Evolutionary conservation across 2,888 invertebrate genomes (phyloP), one percentile per base, ranked within the genome.

Genomic region (Megastigmus dorsalis): DNA sequence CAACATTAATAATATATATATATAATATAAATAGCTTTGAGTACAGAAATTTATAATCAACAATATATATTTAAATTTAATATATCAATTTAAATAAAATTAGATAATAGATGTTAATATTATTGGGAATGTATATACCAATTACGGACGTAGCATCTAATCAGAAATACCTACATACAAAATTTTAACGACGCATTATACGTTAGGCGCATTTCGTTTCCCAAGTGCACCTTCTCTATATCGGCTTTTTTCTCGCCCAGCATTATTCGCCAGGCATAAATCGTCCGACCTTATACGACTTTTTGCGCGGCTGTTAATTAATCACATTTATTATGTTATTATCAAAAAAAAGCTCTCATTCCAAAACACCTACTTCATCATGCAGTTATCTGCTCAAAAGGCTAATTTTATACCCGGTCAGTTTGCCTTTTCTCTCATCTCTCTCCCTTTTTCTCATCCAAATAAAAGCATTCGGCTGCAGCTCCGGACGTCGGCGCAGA

Each of bases 331-430:
- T 71, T 71, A 71, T 45, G 36, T 67, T 67, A 52, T 67, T 67
- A 75, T 71, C 67, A 57, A 71, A 63, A 66, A 66, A 66, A n/a
- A 20, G 15, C 15, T 20, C 38, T 60, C 38, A 41, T 10, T 55
- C 30, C 36, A 38, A 71, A 71, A 71, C 71, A 67, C 71, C 62
- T 50, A 71, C 67, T 75, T 71, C 55, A 67, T 71, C 67, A 67
- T 52, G 67, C 62, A 43, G 71, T 67, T 75, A 75, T 71, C 67
- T 67, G 33, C n/a, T 75, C 57, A 43, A 62, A 68, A 75, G 71
- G 55, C 62, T 75, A 71, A 75, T 75, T 75, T 67, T 67, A 67
- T 75, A 69, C 66, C 18, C 41, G 45, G 59, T 28, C 30, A 36
- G 45, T 63, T 68, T 55, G 23, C 62, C 54, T 67, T 67, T 67